A percentile compares a stretch with the other conserved stretches of the same genome.
Conservation (phyloP, 2,797 vertebrate genomes). For the Babyrousa celebensis region DNA sequence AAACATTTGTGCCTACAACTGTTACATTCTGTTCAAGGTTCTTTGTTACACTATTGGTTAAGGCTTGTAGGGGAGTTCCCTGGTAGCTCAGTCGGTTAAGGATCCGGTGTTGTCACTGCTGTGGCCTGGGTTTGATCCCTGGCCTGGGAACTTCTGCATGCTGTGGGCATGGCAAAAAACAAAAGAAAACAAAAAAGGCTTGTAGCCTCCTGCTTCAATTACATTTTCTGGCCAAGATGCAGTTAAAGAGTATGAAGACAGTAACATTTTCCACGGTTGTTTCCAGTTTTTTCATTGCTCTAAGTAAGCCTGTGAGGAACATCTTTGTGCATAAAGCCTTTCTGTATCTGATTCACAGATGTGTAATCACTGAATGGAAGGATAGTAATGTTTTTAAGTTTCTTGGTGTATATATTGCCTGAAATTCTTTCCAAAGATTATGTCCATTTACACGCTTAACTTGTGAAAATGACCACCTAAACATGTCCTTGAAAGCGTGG, state of each 20-base stretch:
- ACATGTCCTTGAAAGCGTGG: neutral
- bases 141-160: too few relatives aligned
- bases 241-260: slow-evolving; percentile 54
- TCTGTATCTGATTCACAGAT: slow-evolving; percentile 38
- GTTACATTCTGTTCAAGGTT: slow-evolving; percentile 41
- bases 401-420: slow-evolving; percentile 21
- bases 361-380: slow-evolving; percentile 49
- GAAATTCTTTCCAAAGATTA: slow-evolving; percentile 40
- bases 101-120: too few relatives aligned
- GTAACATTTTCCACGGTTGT: slow-evolving; percentile 59
- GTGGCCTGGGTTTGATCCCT: too few relatives aligned
- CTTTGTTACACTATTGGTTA: slow-evolving; percentile 20
- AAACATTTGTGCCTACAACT: slow-evolving; percentile 50
- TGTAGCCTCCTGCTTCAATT: slow-evolving; percentile 37
- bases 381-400: slow-evolving; percentile 54
- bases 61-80: neutral
- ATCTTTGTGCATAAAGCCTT: slow-evolving; percentile 54
- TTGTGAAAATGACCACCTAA: neutral
- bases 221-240: slow-evolving; percentile 61
- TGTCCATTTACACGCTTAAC: neutral
- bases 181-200: neutral
- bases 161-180: too few relatives aligned
- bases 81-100: too few relatives aligned
- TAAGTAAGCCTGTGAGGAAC: slow-evolving; percentile 45
- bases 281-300: slow-evolving; percentile 30